phyloP scores from a whole-genome alignment of 2,113 vertebrate species.

The Protobothrops flavoviridis region DNA sequence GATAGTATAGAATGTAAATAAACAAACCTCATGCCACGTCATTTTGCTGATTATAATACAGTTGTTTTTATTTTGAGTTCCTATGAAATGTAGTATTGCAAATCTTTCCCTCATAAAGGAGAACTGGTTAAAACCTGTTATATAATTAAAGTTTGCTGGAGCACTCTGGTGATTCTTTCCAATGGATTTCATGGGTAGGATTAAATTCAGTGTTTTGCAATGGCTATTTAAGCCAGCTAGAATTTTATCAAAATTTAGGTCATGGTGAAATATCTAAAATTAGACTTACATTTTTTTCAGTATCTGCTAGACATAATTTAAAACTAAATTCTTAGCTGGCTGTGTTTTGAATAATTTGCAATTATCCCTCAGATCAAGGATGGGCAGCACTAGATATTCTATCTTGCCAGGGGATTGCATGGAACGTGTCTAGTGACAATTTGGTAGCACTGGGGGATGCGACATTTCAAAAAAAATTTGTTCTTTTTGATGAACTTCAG shows the following conservation, averaged over 20 bases:
- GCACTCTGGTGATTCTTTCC: background rate
- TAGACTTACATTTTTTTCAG: background rate
- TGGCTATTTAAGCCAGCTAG: background rate
- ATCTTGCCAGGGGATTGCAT: background rate
- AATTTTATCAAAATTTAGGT: background rate
- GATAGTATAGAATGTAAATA: conserved; percentile 49
- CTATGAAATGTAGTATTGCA: conserved; percentile 9
- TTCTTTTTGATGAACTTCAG: background rate
- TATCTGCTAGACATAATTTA: background rate
- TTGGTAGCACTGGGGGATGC: background rate
- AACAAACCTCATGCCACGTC: conserved; percentile 12
- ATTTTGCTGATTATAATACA: conserved; percentile 44
- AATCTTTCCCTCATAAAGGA: background rate
- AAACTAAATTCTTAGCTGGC: background rate
- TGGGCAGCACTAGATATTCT: background rate
- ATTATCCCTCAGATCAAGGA: background rate
- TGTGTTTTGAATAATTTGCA: background rate
- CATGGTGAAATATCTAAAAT: background rate
- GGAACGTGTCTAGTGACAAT: background rate
- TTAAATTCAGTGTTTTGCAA: background rate
- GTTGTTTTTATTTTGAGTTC: conserved; percentile 23
- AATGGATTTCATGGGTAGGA: background rate
- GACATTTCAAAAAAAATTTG: background rate
- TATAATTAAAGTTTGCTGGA: conserved; percentile 9
- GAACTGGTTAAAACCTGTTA: background rate